Evolutionary conservation across 2,888 invertebrate species (phyloP), one percentile per base, ranked within the genome.

Genomic region (Ophion obscuratus): DNA sequence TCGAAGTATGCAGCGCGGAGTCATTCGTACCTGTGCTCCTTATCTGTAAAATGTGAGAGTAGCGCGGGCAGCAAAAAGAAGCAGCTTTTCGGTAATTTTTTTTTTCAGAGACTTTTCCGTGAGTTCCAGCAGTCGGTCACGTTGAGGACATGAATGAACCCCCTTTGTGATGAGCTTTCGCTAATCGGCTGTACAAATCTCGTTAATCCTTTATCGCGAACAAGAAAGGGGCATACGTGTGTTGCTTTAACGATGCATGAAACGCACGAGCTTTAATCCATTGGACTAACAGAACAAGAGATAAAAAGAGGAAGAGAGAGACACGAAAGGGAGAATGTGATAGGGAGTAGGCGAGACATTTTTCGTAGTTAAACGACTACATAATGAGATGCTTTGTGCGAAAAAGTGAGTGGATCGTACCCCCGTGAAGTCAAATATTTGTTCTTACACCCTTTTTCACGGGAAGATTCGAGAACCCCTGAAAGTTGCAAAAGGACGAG

Each of bases 391-490:
- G 0, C 40, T 9, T 31, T 31, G 31, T 31, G 9, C 40, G 9
- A 40, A 40, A 40, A 2, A 9, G 40, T 9, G 40, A 40, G 40
- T 9, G 40, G 40, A 40, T 6, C 40, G 40, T 40, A 20, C 17
- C 17, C 53, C 17, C 53, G 14, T 53, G 14, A 14, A 53, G 14
- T 53, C 14, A 17, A 53, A 17, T 14, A 53, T 66, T 64, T 31
- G 64, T 59, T 31, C 59, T 40, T 62, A 27, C 31, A 53, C 64
- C 79, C 31, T 47, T 40, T 74, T 81, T 70, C 70, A 59, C 62
- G 66, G 11, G 67, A n/a, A 24, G 17, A 53, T 57, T 67, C 57
- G 87, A 87, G 87, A 87, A 87, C 87, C 87, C 61, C 85, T 85
- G 87, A 1, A 57, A 44, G 14, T 31, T 68, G 10, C 20, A n/a